Evolutionary conservation across 1,140 invertebrate genomes (phyloP).

Genomic region (Bombus sibiricus): DNA sequence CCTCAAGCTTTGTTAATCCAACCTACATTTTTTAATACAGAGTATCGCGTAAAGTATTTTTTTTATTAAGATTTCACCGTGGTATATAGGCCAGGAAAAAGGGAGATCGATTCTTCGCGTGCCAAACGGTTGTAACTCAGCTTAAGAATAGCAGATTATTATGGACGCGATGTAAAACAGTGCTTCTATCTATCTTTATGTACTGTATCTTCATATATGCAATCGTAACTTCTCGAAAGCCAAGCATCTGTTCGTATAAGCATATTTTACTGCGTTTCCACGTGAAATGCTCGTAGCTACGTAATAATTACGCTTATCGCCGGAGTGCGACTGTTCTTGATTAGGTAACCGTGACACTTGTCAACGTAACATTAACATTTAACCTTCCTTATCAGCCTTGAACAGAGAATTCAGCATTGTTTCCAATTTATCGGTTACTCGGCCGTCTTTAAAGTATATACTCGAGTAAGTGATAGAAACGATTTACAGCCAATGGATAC

Average conservation of each 20-base stretch:
- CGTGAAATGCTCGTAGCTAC: slow-evolving; percentile 9
- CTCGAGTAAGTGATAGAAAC: not conserved
- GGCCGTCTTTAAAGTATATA: too few species aligned
- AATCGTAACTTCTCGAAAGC: slow-evolving; percentile 19
- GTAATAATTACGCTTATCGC: slow-evolving; percentile 48
- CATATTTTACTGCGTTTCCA: not conserved
- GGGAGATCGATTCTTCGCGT: not conserved
- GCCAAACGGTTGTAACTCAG: not conserved
- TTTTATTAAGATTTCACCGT: slow-evolving; percentile 1
- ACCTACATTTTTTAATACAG: not conserved
- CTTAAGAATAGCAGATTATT: slow-evolving; percentile 1
- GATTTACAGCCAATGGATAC: too few species aligned
- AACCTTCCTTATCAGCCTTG: not conserved
- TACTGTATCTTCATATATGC: not conserved
- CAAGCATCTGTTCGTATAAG: not conserved
- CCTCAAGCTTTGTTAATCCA: not conserved
- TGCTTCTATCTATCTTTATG: not conserved
- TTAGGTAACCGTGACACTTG: slow-evolving; percentile 37
- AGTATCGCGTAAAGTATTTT: not conserved
- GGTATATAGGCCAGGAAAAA: not conserved
- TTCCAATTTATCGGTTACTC: not conserved
- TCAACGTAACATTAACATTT: slow-evolving; percentile 31
- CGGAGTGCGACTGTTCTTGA: not conserved
- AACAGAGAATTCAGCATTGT: not conserved
- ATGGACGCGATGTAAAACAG: not conserved